A percentile compares a stretch with the other conserved stretches of the same genome.
Conservation (phyloP, 2,797 vertebrate genomes). For the Centroberyx gerrardi region DNA sequence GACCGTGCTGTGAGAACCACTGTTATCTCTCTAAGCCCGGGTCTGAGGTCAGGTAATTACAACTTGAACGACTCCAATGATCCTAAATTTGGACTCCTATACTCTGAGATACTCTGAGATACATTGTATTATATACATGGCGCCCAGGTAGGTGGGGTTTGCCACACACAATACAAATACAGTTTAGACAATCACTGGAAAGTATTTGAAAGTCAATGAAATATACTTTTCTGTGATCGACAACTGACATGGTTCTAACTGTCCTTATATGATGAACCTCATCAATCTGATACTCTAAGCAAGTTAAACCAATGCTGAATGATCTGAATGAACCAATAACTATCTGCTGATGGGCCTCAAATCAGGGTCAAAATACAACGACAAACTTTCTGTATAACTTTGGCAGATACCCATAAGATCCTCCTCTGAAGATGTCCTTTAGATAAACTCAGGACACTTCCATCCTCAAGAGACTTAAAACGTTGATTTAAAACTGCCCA, state of each 20-base stretch:
- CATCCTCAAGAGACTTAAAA: neutral
- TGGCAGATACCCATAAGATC: neutral
- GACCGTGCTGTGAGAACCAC: neutral
- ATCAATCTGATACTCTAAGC: neutral
- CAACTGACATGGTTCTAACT: neutral
- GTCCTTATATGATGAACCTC: neutral
- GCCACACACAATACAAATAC: neutral
- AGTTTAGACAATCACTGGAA: neutral
- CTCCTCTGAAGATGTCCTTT: neutral
- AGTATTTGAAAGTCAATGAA: neutral
- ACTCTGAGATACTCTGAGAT: neutral
- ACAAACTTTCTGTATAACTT: neutral
- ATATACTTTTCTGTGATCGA: neutral
- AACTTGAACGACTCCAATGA: neutral
- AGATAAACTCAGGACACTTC: neutral
- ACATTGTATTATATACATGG: neutral
- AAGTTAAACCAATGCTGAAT: neutral
- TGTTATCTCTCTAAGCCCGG: neutral
- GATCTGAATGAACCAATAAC: neutral
- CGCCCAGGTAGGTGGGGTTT: neutral
- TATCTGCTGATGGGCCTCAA: neutral
- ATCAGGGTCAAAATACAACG: neutral
- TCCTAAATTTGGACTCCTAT: conserved; percentile 5
- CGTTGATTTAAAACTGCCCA: conserved; percentile 6
- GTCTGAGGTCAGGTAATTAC: neutral